These are phyloP conservation scores for Dreissena polymorpha DNA, from an alignment of 1,140 invertebrate species.

Conservation along the genomic window DNA sequence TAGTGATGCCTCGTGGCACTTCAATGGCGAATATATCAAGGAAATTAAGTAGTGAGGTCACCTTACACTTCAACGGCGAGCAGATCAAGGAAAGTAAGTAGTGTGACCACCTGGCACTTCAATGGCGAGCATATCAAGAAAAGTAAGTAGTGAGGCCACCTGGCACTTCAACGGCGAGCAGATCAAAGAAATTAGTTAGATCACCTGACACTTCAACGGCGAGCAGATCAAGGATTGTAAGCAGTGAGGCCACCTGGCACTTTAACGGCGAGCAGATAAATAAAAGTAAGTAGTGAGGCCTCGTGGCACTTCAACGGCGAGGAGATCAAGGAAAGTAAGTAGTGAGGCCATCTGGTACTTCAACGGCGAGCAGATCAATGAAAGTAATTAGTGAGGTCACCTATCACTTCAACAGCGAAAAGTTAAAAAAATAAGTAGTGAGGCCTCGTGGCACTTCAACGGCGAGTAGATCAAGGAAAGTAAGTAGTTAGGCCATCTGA, in stretches of 20 bases:
- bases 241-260: neutral
- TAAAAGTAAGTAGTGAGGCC: neutral
- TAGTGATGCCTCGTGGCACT: conserved; percentile 61
- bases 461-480: too few relatives aligned
- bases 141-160: conserved; percentile 27
- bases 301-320: neutral
- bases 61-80: neutral
- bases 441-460: neutral
- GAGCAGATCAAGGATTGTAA: conserved; percentile 60
- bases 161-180: neutral
- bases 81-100: neutral
- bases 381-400: too few relatives aligned
- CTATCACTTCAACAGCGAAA: too few relatives aligned
- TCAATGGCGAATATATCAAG: conserved; percentile 61
- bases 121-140: conserved; percentile 61
- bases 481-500: conserved; percentile 52
- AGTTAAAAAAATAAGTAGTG: too few relatives aligned
- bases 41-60: conserved; percentile 34
- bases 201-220: conserved; percentile 62
- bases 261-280: too few relatives aligned
- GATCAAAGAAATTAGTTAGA: neutral
- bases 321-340: too few relatives aligned
- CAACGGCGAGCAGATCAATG: conserved; percentile 61
- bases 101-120: conserved; percentile 55
- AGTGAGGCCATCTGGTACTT: conserved; percentile 61